phyloP scores from a whole-genome alignment of 2,113 vertebrate species.

The Lipophrys pholis region DNA sequence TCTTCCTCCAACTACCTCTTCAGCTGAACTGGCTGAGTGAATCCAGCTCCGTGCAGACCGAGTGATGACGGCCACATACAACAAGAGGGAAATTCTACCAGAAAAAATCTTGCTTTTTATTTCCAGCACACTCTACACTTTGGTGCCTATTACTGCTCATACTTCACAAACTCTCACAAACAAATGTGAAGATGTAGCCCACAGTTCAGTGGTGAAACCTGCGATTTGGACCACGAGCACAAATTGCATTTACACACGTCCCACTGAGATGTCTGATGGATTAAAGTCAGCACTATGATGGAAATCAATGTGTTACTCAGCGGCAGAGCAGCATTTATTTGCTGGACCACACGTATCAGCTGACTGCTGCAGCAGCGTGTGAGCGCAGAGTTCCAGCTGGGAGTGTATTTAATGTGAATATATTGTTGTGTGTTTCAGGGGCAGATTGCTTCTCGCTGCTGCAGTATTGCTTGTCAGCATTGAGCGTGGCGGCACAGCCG shows the following conservation, averaged over 20 bases:
- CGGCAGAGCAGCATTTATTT: neutral
- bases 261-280: too few relatives aligned
- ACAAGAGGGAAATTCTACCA: too few relatives aligned
- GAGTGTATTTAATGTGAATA: conserved; percentile 35
- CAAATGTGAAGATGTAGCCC: too few relatives aligned
- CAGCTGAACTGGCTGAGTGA: too few relatives aligned
- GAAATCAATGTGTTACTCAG: neutral
- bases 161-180: too few relatives aligned
- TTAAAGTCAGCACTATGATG: neutral
- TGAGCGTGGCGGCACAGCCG: conserved; percentile 26
- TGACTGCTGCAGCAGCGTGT: conserved; percentile 3
- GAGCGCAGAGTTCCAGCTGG: conserved; percentile 29
- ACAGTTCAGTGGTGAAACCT: neutral
- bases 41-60: too few relatives aligned
- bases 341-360: neutral
- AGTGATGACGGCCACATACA: too few relatives aligned
- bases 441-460: conserved; percentile 37
- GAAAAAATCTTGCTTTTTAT: too few relatives aligned
- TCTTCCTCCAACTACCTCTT: too few relatives aligned
- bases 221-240: neutral
- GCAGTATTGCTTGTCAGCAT: conserved; percentile 46
- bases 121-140: too few relatives aligned
- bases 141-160: too few relatives aligned
- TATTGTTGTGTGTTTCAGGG: conserved; percentile 35
- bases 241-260: neutral